Evolutionary conservation across 2,888 invertebrate species (phyloP), one percentile per base, ranked within the genome.

Genomic region (Clunio marinus): DNA sequence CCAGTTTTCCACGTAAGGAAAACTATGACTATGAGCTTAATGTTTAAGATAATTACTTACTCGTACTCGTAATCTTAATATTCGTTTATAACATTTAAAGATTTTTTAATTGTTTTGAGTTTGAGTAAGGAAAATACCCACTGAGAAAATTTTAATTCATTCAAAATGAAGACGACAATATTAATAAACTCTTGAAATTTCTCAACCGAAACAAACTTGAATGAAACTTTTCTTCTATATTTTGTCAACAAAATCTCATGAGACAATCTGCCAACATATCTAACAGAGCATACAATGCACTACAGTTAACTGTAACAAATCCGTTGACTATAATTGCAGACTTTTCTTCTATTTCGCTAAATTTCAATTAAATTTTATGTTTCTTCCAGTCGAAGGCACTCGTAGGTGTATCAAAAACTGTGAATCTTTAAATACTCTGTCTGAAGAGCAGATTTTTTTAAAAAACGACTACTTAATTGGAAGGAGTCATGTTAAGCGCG

Each of bases 381-480:
- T 20, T 22, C 51, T 51, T 22, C 51, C n/a, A 51, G 51, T 51
- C 22, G 51, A 41, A 27, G 13, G 28, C 35, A 10, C 35, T 22
- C 28, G 60, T 60, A 28, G 60, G 60, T 37, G 60, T 60, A 60
- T 60, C 60, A 17, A 60, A 60, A 41, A 24, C 15, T 60, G 35
- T 60, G 60, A 60, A 60, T 60, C 60, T 60, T 37, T 60, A 51
- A 51, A 20, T 15, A 41, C 10, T 41, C 15, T 15, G 41, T 15
- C 20, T 51, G 51, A 7, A 8, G 22, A 51, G 17, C 51, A 22
- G 7, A 51, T 51, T 51, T 51, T 17, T 17, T 51, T 17, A 17
- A 32, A 51, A 17, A 51, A 51, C 51, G 17, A 51, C 51, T 51
- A 51, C 60, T 60, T 60, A 60, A 60, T 60, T 60, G 60, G 60